Percentiles rank a stretch among this genome's conserved stretches.
Evolutionary conservation across 2,888 invertebrate genomes (phyloP).

Genomic region (Agrotis ipsilon): DNA sequence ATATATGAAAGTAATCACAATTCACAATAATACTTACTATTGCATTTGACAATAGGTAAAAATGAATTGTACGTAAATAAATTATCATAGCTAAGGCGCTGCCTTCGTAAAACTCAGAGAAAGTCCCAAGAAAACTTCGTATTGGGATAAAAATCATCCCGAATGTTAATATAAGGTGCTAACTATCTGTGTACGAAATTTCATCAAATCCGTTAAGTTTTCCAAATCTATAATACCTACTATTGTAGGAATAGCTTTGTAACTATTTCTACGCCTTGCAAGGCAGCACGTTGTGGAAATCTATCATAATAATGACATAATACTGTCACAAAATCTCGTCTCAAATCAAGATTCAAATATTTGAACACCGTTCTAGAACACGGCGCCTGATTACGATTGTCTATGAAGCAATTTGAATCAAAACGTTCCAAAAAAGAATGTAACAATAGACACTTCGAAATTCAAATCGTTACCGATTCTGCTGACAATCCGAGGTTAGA

Average conservation of each 20-base stretch:
- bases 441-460: slow-evolving; percentile 45
- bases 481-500: not conserved
- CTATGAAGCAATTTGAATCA: slow-evolving; percentile 14
- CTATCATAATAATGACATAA: not conserved
- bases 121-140: not conserved
- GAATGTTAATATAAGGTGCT: too few relatives aligned
- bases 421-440: slow-evolving; percentile 25
- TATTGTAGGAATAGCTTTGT: not conserved
- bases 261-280: not conserved
- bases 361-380: not conserved
- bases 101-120: not conserved
- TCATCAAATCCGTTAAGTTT: too few relatives aligned
- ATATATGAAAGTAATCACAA: slow-evolving; percentile 17
- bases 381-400: slow-evolving; percentile 1
- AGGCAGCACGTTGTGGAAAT: not conserved
- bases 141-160: too few relatives aligned
- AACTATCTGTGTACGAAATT: too few relatives aligned
- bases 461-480: slow-evolving; percentile 33
- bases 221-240: too few relatives aligned
- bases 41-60: not conserved
- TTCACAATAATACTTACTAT: not conserved
- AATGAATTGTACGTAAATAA: too few relatives aligned
- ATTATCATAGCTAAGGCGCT: too few relatives aligned
- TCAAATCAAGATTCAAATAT: slow-evolving; percentile 20
- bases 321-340: slow-evolving; percentile 3